phyloP scores from a whole-genome alignment of 2,888 invertebrate species.

The Corythucha ciliata region DNA sequence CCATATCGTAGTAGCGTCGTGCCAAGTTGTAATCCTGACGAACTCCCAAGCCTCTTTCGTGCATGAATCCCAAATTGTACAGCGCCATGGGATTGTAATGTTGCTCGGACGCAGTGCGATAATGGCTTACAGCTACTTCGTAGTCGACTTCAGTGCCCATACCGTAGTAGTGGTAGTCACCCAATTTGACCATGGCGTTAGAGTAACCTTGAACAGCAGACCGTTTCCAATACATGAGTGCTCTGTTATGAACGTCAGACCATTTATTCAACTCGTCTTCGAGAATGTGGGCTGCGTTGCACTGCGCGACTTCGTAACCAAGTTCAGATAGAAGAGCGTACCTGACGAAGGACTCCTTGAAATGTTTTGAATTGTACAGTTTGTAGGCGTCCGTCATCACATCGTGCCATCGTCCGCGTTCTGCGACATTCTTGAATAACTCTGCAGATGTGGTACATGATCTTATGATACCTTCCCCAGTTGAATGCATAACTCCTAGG shows the following conservation, averaged over 20 bases:
- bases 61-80: conserved; percentile 99
- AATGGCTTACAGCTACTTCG: conserved; percentile 83
- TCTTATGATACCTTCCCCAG: conserved; percentile 87
- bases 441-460: conserved; percentile 92
- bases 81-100: conserved; percentile 95
- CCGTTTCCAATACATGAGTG: conserved; percentile 85
- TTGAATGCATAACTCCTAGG: conserved; percentile 94
- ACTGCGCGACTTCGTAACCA: conserved; percentile 95
- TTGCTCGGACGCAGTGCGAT: conserved; percentile 83
- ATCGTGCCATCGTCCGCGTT: conserved; percentile 82
- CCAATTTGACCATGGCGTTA: conserved; percentile 84
- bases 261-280: conserved; percentile 59
- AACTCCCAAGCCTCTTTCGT: conserved; percentile 92
- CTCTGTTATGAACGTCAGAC: conserved; percentile 47
- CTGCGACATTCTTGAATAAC: conserved; percentile 97
- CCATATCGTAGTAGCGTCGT: conserved; percentile 93
- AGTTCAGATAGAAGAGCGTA: conserved; percentile 88
- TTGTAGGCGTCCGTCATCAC: conserved; percentile 82
- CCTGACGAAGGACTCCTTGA: conserved; percentile 75
- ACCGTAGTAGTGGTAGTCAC: conserved; percentile 98
- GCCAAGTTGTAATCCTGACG: conserved; percentile 81
- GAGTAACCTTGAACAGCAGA: conserved; percentile 90
- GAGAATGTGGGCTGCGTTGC: conserved; percentile 88
- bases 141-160: conserved; percentile 84
- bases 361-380: conserved; percentile 71